Percentiles rank a stretch among this genome's conserved stretches.
These are phyloP conservation scores for Siniperca undulata DNA, from an alignment of 2,797 vertebrate genomes.

Conservation along the genomic window DNA sequence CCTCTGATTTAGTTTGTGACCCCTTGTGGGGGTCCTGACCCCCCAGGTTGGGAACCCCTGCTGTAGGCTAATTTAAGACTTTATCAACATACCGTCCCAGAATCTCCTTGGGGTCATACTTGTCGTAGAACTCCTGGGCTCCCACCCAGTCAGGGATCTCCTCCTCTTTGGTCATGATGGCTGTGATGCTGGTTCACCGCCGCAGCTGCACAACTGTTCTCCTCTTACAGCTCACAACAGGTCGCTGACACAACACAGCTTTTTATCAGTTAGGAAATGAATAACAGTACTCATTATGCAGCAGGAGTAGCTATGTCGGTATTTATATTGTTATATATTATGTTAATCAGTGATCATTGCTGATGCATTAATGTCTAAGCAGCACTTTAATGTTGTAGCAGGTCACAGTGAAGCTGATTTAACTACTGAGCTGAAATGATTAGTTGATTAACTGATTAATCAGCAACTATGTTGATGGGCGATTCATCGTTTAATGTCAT, in stretches of 20 bases:
- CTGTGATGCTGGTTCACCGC: slow-evolving; percentile 41
- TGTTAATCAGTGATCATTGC: not conserved
- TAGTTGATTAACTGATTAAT: not conserved
- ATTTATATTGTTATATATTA: not conserved
- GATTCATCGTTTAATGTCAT: not conserved
- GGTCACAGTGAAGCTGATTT: not conserved
- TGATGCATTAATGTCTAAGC: not conserved
- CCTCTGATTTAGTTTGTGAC: not conserved
- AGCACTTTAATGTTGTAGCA: not conserved
- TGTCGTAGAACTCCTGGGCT: slow-evolving; percentile 94
- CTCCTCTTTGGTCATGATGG: slow-evolving; percentile 93
- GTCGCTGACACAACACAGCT: slow-evolving; percentile 20
- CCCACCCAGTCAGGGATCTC: slow-evolving; percentile 90
- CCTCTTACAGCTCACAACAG: slow-evolving; percentile 37
- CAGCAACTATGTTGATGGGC: not conserved
- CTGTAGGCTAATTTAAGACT: not conserved
- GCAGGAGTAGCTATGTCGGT: not conserved
- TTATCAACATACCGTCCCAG: slow-evolving; percentile 90
- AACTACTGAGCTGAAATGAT: not conserved
- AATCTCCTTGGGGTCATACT: slow-evolving; percentile 96
- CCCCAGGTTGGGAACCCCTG: not conserved
- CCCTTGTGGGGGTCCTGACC: not conserved
- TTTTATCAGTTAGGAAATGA: no score
- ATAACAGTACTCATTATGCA: no score
- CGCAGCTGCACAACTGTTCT: slow-evolving; percentile 27